phyloP scores from a whole-genome alignment of 2,888 invertebrate genomes.

The Notodonta dromedarius region DNA sequence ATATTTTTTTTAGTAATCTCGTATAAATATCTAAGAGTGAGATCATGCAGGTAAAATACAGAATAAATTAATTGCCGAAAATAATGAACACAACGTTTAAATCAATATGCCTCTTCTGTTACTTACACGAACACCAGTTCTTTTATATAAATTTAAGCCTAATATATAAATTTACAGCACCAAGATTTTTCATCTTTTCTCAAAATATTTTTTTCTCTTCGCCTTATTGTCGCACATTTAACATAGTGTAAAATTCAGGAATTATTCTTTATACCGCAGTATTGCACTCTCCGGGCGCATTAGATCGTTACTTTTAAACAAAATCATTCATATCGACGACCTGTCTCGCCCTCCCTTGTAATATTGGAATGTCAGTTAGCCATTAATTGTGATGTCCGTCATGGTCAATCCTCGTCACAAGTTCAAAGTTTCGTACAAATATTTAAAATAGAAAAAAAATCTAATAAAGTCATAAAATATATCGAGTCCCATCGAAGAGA shows the following conservation, averaged over 20 bases:
- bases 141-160: slow-evolving; percentile 82
- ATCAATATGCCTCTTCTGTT: slow-evolving; percentile 82
- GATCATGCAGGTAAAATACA: slow-evolving; percentile 81
- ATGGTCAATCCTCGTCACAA: slow-evolving; percentile 57
- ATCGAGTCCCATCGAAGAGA: slow-evolving; percentile 45
- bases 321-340: slow-evolving; percentile 27
- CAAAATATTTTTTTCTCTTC: slow-evolving; percentile 81
- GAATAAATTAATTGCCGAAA: slow-evolving; percentile 81
- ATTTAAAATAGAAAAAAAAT: slow-evolving; percentile 50
- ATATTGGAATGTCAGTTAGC: slow-evolving; percentile 66
- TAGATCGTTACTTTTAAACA: slow-evolving; percentile 28
- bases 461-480: slow-evolving; percentile 51
- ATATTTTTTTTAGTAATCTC: slow-evolving; percentile 80
- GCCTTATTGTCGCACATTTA: slow-evolving; percentile 83
- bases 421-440: slow-evolving; percentile 66
- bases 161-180: slow-evolving; percentile 85
- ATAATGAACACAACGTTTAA: slow-evolving; percentile 81
- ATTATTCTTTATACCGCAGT: slow-evolving; percentile 73
- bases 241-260: slow-evolving; percentile 80
- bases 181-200: slow-evolving; percentile 83
- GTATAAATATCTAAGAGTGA: slow-evolving; percentile 83
- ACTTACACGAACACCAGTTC: slow-evolving; percentile 75
- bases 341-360: slow-evolving; percentile 45
- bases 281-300: slow-evolving; percentile 70
- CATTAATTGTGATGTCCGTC: slow-evolving; percentile 48